These are phyloP conservation scores for Lagopus leucura DNA, from an alignment of 2,113 vertebrate genomes.

Conservation along the genomic window DNA sequence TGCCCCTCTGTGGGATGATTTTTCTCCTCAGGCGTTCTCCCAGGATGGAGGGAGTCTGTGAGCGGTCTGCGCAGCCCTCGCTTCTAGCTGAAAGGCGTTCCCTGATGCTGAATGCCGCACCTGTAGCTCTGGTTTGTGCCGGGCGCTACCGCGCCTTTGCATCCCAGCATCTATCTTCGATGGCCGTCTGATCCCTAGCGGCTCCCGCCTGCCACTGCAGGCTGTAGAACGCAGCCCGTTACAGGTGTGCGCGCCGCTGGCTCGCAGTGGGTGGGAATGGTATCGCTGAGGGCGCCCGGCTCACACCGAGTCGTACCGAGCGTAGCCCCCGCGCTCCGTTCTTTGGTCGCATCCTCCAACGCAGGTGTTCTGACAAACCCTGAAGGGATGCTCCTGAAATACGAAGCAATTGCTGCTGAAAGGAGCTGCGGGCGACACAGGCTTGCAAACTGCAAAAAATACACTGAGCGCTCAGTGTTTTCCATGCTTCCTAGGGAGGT, in stretches of 20 bases:
- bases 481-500: background rate
- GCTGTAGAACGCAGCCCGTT: accelerated
- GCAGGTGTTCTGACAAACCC: background rate
- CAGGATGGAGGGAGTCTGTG: too few species aligned
- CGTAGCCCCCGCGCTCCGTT: background rate
- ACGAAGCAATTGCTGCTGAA: background rate
- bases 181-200: constrained; percentile 14
- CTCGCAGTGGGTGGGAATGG: too few species aligned
- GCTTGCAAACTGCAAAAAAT: too few species aligned
- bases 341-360: too few species aligned
- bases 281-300: too few species aligned
- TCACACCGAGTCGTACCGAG: too few species aligned
- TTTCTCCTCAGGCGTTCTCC: too few species aligned
- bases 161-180: background rate
- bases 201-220: background rate
- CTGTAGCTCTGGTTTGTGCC: background rate
- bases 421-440: too few species aligned
- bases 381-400: background rate
- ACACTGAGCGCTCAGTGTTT: background rate
- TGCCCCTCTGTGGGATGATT: accelerated
- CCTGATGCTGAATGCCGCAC: accelerated
- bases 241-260: background rate
- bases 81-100: accelerated
- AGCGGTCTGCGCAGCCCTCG: accelerated
- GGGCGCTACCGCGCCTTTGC: too few species aligned